Base-by-base conservation (phyloP, 2,888 invertebrate genomes). In the Pterostichus niger region DNA sequence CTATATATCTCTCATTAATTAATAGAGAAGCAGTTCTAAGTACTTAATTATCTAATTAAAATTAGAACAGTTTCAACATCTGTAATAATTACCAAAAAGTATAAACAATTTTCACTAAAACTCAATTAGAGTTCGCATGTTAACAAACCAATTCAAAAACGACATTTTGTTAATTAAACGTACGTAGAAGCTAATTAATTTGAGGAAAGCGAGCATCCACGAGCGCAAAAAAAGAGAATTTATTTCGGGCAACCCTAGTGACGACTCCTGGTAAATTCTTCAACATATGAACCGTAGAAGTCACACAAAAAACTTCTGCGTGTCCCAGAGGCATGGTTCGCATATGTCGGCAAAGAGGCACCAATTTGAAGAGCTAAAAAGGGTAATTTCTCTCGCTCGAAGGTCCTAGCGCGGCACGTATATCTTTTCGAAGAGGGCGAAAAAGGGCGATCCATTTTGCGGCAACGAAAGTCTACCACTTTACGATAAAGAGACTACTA, bases 331-430 rank as follows among this genome's bases (percentile, higher is more conserved):
- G 11, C 13, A 13, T n/a, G 49, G 49, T n/a, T 13, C 33, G 68
- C 68, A 71, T 71, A 71, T 71, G 68, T 71, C 68, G 31, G 68
- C 68, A 44, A 71, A 71, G 44, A 46, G 68, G 52, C 75, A 52
- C 75, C 75, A 75, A 75, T 75, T 75, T 75, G 52, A 75, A 13
- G 52, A 52, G 49, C 75, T 75, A 75, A 75, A 75, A 75, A 75
- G 75, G 75, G 75, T 75, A 75, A 75, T 75, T 75, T 75, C 52
- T 75, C 73, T 73, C 73, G 13, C 64, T 64, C 40, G 35, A 40
- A 15, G 35, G 40, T 31, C 73, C 73, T 31, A 49, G 49, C 44
- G 24, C 49, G 6, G 7, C 73, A 49, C 73, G 46, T 73, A 73
- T 73, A 49, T 73, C 73, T 73, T 73, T 49, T 6, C 75, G 31